A percentile compares a stretch with the other conserved stretches of the same genome.
Conservation (phyloP, 2,797 vertebrate species). For the Gallinago nigripennis region DNA sequence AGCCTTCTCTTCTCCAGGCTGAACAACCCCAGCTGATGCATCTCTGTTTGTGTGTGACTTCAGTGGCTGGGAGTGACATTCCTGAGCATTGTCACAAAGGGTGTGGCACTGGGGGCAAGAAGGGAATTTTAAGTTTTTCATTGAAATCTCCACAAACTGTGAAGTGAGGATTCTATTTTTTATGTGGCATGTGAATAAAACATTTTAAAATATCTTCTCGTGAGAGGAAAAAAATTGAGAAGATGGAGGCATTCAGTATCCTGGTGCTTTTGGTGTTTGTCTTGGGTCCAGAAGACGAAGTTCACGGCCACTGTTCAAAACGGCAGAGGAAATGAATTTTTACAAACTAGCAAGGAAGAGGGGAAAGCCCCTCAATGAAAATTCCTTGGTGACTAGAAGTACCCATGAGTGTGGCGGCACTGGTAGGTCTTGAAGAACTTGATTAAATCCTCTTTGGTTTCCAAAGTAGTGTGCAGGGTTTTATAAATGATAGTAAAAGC, state of each 20-base stretch:
- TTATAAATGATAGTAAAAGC: background rate
- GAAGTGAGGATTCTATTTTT: background rate
- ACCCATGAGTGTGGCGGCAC: background rate
- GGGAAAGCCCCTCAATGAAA: background rate
- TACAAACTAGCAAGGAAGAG: background rate
- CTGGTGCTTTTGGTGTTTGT: background rate
- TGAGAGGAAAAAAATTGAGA: background rate
- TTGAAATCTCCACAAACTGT: background rate
- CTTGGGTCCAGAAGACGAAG: background rate
- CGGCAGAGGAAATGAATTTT: background rate
- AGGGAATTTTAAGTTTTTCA: background rate
- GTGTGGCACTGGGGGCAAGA: background rate
- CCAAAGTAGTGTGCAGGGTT: background rate
- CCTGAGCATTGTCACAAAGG: background rate
- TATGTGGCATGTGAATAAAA: background rate
- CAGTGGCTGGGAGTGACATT: background rate
- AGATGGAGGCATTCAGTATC: background rate
- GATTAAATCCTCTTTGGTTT: background rate
- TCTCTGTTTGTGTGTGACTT: background rate
- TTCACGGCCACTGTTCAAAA: background rate
- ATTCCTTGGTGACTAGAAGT: background rate
- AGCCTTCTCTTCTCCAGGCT: no score
- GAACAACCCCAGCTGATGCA: background rate
- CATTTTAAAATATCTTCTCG: background rate
- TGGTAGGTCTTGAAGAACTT: background rate